phyloP scores from a whole-genome alignment of 1,140 invertebrate genomes.

The Oryctes rhinoceros region DNA sequence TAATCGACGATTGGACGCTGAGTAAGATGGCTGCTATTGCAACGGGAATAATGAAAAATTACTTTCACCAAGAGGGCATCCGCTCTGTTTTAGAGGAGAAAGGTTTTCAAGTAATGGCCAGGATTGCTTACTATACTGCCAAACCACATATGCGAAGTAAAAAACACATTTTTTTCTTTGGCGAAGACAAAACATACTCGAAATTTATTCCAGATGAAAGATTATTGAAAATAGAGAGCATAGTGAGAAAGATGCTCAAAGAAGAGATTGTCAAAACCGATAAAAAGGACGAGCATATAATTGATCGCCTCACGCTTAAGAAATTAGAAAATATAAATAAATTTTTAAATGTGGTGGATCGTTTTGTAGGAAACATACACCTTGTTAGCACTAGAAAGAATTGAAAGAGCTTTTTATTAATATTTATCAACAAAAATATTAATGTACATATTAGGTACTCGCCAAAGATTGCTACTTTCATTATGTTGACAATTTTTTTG shows the following conservation, averaged over 20 bases:
- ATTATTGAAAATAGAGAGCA: slow-evolving; percentile 38
- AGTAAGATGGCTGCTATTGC: slow-evolving; percentile 16
- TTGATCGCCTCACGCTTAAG: background rate
- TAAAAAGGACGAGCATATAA: background rate
- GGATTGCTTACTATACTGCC: background rate
- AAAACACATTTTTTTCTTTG: background rate
- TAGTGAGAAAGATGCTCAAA: background rate
- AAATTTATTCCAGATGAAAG: slow-evolving; percentile 31
- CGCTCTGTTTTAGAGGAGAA: background rate
- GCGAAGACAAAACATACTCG: background rate
- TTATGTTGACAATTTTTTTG: too few species aligned
- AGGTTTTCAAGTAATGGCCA: slow-evolving; percentile 10
- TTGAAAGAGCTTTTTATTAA: background rate
- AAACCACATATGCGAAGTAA: background rate
- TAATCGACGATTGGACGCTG: background rate
- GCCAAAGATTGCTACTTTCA: too few species aligned
- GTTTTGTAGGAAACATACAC: slow-evolving; percentile 23
- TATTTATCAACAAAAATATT: background rate
- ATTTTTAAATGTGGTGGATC: slow-evolving; percentile 23
- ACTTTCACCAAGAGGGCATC: background rate
- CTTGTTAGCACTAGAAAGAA: background rate
- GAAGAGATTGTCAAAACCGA: background rate
- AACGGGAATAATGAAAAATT: slow-evolving; percentile 14
- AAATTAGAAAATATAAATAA: slow-evolving; percentile 9
- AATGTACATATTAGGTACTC: too few species aligned